Evolutionary conservation across 2,888 invertebrate species (phyloP), one percentile per base, ranked within the genome.

Genomic region (Hetaerina titia): DNA sequence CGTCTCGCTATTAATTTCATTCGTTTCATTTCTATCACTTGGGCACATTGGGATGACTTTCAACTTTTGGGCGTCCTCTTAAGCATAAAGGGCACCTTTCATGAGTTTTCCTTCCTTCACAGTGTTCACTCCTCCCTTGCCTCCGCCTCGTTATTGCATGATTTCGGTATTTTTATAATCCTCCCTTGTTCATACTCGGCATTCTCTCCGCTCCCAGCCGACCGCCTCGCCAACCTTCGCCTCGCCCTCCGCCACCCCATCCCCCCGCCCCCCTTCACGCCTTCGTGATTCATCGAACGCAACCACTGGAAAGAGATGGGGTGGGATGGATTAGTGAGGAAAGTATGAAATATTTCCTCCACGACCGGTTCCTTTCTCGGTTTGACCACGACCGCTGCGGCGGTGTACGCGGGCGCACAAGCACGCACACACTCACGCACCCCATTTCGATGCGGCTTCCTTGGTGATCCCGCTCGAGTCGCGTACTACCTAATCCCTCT

Each of bases 291-390:
- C 81, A 31, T 15, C 4, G 81, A 13, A n/a, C 7, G n/a, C 8
- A 69, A n/a, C 69, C n/a, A 69, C 69, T 22, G 19, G 69, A 81
- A 5, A 15, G 81, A 4, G 1, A 81, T 81, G 11, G 81, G 31
- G 81, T 13, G 81, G 81, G 31, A 81, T 81, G 81, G 81, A 81
- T 81, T 81, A 31, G 81, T 81, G 81, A 31, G 81, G 81, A 81
- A 81, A 81, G 81, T 81, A 81, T 81, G 81, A 81, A 81, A 81
- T 81, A 81, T 81, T 25, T 81, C 25, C 81, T 31, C 25, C 81
- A 31, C 81, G 81, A 81, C 81, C 81, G 81, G 81, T 81, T 81
- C 31, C 81, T 1, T 81, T 31, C 81, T 31, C 31, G 81, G 13
- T 15, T 19, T 81, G 81, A 11, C 31, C 81, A 31, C 31, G 81